A percentile compares a stretch with the other conserved stretches of the same genome.
These are phyloP conservation scores for Cotesia vestalis DNA, from an alignment of 1,140 invertebrate species.

Conservation along the genomic window DNA sequence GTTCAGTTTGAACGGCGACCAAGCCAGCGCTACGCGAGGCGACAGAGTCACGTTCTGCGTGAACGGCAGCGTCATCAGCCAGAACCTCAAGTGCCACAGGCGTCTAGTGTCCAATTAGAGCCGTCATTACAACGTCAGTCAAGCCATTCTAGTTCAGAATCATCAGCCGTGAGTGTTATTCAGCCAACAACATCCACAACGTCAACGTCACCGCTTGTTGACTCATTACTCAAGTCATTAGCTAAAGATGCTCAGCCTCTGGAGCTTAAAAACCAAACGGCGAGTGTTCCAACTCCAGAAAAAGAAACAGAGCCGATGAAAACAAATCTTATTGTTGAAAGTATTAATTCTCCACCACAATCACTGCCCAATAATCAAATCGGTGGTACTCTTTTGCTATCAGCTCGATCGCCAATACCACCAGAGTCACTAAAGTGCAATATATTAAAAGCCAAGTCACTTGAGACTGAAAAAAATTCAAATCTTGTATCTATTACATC, in stretches of 20 bases:
- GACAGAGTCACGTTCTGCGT: slow-evolving; percentile 84
- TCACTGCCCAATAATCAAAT: slow-evolving; percentile 64
- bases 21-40: slow-evolving; percentile 92
- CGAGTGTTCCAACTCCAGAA: slow-evolving; percentile 56
- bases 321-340: slow-evolving; percentile 59
- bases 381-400: slow-evolving; percentile 60
- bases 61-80: slow-evolving; percentile 75
- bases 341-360: slow-evolving; percentile 54
- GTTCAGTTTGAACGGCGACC: slow-evolving; percentile 95
- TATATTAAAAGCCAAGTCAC: slow-evolving; percentile 80
- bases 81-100: slow-evolving; percentile 46
- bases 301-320: slow-evolving; percentile 58
- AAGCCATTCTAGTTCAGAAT: slow-evolving; percentile 66
- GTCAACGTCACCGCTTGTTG: slow-evolving; percentile 61
- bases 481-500: slow-evolving; percentile 61
- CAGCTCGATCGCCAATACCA: slow-evolving; percentile 71
- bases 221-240: slow-evolving; percentile 68
- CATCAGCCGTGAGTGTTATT: slow-evolving; percentile 53
- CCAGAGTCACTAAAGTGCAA: slow-evolving; percentile 93
- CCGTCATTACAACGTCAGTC: slow-evolving; percentile 63
- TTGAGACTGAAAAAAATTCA: slow-evolving; percentile 59
- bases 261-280: slow-evolving; percentile 65
- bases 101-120: slow-evolving; percentile 61
- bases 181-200: slow-evolving; percentile 47
- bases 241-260: slow-evolving; percentile 69